Conservation (phyloP, 53 echinoderm and acorn worm genomes). For the Paelopatides confundens region DNA sequence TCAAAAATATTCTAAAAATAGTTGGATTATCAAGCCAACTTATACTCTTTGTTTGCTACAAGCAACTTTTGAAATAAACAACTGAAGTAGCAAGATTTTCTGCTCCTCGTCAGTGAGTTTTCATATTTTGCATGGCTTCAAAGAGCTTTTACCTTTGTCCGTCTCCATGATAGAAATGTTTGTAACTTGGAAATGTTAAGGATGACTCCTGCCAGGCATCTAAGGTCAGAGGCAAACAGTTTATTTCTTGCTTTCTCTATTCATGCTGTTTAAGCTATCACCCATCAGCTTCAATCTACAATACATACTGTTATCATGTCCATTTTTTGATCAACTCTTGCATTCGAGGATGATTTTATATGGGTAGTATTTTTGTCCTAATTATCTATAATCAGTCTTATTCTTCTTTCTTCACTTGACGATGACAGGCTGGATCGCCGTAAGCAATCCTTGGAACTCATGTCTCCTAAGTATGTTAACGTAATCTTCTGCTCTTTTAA, state of each 20-base stretch:
- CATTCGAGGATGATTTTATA: no score
- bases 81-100: no score
- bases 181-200: not conserved
- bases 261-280: not conserved
- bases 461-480: slow-evolving; percentile 43
- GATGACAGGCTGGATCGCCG: slow-evolving; percentile 12
- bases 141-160: not conserved
- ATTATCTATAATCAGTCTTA: no score
- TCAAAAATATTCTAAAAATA: no score
- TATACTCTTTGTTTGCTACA: no score
- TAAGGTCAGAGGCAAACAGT: not conserved
- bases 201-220: not conserved
- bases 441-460: slow-evolving; percentile 35
- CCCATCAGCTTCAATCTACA: not conserved
- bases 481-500: not conserved
- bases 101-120: no score
- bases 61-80: no score
- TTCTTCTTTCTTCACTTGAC: slow-evolving; percentile 6
- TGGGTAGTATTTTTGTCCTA: no score
- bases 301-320: not conserved
- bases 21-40: no score
- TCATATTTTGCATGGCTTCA: no score
- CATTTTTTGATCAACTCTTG: not conserved
- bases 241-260: not conserved
- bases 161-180: not conserved